A percentile compares a stretch with the other conserved stretches of the same genome.
Evolutionary conservation across 2,113 vertebrate genomes (phyloP).

Genomic region (Pyxicephalus adspersus): DNA sequence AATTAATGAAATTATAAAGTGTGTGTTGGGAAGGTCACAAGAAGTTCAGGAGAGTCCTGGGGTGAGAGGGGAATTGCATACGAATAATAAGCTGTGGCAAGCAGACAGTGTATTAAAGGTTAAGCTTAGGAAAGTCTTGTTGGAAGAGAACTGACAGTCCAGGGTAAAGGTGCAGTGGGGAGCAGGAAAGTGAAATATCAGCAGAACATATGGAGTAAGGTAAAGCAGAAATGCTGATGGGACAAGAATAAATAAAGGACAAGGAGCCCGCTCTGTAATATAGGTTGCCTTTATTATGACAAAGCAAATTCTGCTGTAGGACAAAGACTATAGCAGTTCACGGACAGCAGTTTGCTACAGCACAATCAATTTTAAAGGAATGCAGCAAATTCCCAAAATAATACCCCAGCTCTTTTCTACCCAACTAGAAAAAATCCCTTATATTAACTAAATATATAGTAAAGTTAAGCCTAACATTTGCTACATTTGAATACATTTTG

Average conservation of each 20-base stretch:
- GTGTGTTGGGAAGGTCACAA: conserved; percentile 15
- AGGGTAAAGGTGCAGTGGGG: neutral
- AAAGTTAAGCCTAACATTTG: too few species aligned
- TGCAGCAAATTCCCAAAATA: too few species aligned
- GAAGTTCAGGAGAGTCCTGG: neutral
- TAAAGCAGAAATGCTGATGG: neutral
- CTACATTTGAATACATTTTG: too few species aligned
- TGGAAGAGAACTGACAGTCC: neutral
- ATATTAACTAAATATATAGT: too few species aligned
- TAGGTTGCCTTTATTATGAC: neutral
- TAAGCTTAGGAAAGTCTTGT: conserved; percentile 8
- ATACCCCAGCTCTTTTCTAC: too few species aligned
- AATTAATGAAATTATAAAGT: neutral
- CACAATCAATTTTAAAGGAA: too few species aligned
- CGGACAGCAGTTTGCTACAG: too few species aligned
- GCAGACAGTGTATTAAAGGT: neutral
- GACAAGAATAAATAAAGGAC: neutral
- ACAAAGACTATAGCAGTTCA: too few species aligned
- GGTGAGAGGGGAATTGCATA: neutral
- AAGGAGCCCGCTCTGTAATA: neutral
- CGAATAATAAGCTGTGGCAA: neutral
- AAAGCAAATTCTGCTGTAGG: too few species aligned
- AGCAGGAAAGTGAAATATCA: neutral
- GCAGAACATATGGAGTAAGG: neutral
- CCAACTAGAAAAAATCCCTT: too few species aligned